Evolutionary conservation across 2,888 invertebrate genomes (phyloP).

Genomic region (Cataglyphis cursor): DNA sequence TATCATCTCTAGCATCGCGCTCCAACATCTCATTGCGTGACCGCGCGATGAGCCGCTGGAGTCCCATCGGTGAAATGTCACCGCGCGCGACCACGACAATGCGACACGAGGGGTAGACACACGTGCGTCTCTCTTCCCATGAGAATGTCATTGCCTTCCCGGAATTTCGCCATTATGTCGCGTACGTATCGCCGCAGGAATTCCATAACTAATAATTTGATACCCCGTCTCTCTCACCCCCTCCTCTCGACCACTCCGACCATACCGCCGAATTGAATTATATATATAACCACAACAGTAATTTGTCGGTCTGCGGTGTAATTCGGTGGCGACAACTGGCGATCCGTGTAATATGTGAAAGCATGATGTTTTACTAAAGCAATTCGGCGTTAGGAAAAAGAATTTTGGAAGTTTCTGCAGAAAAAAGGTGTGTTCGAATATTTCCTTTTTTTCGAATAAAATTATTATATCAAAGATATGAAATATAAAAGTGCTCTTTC

Average conservation of each 20-base stretch:
- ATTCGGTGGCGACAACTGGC: slow-evolving; percentile 54
- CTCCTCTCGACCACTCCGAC: slow-evolving; percentile 11
- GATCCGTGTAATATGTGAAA: not conserved
- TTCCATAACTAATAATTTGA: slow-evolving; percentile 63
- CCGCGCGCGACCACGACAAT: not conserved
- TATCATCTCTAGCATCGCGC: not conserved
- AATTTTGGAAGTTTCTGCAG: not conserved
- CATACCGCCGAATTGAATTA: slow-evolving; percentile 67
- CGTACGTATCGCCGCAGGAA: slow-evolving; percentile 43
- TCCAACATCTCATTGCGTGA: slow-evolving; percentile 11
- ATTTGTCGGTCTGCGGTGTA: slow-evolving; percentile 62
- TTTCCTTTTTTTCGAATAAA: slow-evolving; percentile 10
- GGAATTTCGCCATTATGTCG: slow-evolving; percentile 62
- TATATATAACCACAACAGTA: slow-evolving; percentile 30
- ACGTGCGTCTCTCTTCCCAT: slow-evolving; percentile 29
- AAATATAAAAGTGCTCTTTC: not conserved
- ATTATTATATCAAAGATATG: not conserved
- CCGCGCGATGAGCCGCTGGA: not conserved
- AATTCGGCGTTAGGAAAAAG: not conserved
- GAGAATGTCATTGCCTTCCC: slow-evolving; percentile 61
- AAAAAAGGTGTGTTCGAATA: not conserved
- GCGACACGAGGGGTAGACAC: not conserved
- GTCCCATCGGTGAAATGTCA: slow-evolving; percentile 41
- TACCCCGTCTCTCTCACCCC: not conserved
- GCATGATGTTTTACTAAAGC: not conserved